A percentile compares a stretch with the other conserved stretches of the same genome.
Evolutionary conservation across 2,888 invertebrate species (phyloP).

Genomic region (Yponomeuta plumbellus): DNA sequence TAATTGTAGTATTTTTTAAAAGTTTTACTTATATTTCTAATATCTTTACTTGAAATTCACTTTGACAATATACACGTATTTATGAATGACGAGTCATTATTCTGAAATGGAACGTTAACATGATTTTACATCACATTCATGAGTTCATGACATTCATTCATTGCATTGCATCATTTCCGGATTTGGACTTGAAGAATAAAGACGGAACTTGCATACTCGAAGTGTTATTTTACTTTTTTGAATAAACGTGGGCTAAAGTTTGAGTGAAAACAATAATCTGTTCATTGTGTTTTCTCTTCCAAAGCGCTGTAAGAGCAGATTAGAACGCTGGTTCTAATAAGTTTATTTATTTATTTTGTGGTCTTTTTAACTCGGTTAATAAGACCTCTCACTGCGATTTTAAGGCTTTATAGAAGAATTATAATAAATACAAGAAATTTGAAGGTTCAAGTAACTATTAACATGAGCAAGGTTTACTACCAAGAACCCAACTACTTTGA

Average conservation of each 20-base stretch:
- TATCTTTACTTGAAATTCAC: no score
- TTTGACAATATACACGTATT: background rate
- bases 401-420: background rate
- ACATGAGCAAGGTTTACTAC: slow-evolving; percentile 54
- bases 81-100: background rate
- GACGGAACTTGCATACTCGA: background rate
- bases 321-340: background rate
- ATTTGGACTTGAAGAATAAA: background rate
- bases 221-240: background rate
- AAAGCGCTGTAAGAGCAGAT: no score
- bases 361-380: slow-evolving; percentile 46
- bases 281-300: no score
- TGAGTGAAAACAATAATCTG: background rate
- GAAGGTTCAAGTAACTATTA: slow-evolving; percentile 28
- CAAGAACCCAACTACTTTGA: slow-evolving; percentile 40
- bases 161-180: slow-evolving; percentile 11
- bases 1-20: no score
- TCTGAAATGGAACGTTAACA: background rate
- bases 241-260: background rate
- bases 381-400: slow-evolving; percentile 38
- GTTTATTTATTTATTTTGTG: slow-evolving; percentile 24
- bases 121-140: background rate
- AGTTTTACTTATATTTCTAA: no score
- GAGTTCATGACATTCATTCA: background rate
- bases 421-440: background rate